Percentiles rank a stretch among this genome's conserved stretches.
Evolutionary conservation across 2,113 vertebrate species (phyloP).

Genomic region (Axis porcinus): DNA sequence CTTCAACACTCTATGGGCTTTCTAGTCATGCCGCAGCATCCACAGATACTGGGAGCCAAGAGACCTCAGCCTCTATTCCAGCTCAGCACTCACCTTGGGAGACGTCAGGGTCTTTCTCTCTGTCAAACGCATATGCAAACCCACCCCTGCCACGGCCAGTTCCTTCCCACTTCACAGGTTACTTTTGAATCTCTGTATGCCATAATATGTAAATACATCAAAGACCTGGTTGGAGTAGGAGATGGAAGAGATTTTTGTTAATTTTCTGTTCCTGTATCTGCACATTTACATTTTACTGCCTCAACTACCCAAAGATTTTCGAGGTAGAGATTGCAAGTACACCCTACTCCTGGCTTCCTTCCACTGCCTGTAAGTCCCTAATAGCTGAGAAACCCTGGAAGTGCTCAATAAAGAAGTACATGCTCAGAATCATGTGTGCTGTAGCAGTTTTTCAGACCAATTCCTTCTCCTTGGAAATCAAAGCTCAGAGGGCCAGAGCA

Average conservation of each 20-base stretch:
- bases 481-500: background rate
- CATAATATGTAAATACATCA: background rate
- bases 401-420: background rate
- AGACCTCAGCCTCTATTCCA: background rate
- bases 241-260: background rate
- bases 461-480: background rate
- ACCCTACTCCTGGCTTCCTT: background rate
- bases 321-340: background rate
- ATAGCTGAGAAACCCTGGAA: background rate
- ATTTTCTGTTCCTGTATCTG: background rate
- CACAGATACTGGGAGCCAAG: too few relatives aligned
- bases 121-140: background rate
- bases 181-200: background rate
- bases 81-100: background rate
- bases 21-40: rapidly evolving
- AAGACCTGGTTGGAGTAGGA: background rate
- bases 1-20: background rate
- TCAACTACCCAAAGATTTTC: background rate
- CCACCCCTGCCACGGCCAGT: rapidly evolving
- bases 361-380: background rate
- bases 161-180: background rate
- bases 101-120: background rate
- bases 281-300: background rate
- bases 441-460: background rate
- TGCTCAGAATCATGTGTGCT: background rate